Evolutionary conservation across 2,113 vertebrate species (phyloP).

Genomic region (Ceratotherium simum): DNA sequence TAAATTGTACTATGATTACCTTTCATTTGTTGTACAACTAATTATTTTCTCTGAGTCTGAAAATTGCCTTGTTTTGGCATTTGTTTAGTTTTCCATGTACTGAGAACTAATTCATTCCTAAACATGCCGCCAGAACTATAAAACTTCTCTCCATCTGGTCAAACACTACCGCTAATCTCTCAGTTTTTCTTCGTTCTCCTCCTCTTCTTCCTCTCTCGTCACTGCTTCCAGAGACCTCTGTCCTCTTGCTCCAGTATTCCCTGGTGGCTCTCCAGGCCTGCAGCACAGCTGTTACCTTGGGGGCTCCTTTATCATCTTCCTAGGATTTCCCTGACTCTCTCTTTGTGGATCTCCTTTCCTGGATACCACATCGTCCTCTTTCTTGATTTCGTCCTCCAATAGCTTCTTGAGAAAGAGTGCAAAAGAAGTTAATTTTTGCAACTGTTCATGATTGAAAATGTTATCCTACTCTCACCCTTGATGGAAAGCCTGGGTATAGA

Average conservation of each 20-base stretch:
- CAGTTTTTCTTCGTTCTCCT: not conserved
- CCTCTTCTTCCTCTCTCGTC: not conserved
- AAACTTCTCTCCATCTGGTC: not conserved
- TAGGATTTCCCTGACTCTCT: not conserved
- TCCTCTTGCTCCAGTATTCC: not conserved
- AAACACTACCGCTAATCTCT: not conserved
- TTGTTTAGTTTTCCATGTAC: not conserved
- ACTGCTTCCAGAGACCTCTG: not conserved
- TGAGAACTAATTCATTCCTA: not conserved
- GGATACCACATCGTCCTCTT: not conserved
- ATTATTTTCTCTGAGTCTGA: not conserved
- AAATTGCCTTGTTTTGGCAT: not conserved
- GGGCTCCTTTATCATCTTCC: too few relatives aligned
- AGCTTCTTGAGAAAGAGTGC: not conserved
- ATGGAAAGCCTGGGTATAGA: not conserved
- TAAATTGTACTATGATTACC: not conserved
- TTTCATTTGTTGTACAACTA: not conserved
- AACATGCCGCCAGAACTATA: not conserved
- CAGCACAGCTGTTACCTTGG: not conserved
- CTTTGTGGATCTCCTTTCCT: not conserved
- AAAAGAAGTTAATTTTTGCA: not conserved
- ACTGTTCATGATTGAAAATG: not conserved
- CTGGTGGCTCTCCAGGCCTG: not conserved
- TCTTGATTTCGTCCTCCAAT: not conserved
- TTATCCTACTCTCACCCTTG: not conserved